A percentile compares a stretch with the other conserved stretches of the same genome.
Conservation (phyloP, 2,888 invertebrate species). For the Aspidapion aeneum region DNA sequence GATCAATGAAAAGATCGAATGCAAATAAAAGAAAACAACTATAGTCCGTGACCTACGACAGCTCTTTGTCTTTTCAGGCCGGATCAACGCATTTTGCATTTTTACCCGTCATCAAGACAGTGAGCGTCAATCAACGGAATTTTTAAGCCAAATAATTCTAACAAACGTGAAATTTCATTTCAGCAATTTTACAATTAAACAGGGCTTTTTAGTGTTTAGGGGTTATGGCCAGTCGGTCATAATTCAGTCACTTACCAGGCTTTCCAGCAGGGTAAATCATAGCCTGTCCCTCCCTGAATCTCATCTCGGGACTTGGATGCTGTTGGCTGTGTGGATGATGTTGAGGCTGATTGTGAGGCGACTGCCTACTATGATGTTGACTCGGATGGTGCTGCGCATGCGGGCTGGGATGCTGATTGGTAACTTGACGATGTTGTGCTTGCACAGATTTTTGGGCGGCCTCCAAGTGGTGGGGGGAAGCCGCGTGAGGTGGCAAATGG, state of each 20-base stretch:
- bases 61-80: too few species aligned
- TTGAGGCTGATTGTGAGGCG: constrained; percentile 42
- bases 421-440: constrained; percentile 37
- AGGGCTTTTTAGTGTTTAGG: too few species aligned
- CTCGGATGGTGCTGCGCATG: constrained; percentile 49
- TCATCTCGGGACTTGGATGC: constrained; percentile 43
- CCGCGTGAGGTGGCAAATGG: constrained; percentile 39
- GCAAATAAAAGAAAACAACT: too few species aligned
- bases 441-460: constrained; percentile 40
- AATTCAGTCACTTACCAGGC: not conserved
- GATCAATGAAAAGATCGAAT: too few species aligned
- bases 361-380: constrained; percentile 49
- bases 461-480: constrained; percentile 43
- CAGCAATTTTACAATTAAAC: too few species aligned
- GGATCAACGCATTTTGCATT: too few species aligned
- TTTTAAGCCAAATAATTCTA: too few species aligned
- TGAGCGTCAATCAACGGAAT: too few species aligned
- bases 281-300: constrained; percentile 42
- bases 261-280: constrained; percentile 34
- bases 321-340: constrained; percentile 43
- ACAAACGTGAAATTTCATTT: too few species aligned
- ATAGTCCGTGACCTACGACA: too few species aligned
- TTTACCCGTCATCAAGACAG: too few species aligned
- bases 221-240: too few species aligned
- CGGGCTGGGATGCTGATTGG: constrained; percentile 20